phyloP scores from a whole-genome alignment of 2,113 vertebrate genomes.

The Aspiorhynchus laticeps region DNA sequence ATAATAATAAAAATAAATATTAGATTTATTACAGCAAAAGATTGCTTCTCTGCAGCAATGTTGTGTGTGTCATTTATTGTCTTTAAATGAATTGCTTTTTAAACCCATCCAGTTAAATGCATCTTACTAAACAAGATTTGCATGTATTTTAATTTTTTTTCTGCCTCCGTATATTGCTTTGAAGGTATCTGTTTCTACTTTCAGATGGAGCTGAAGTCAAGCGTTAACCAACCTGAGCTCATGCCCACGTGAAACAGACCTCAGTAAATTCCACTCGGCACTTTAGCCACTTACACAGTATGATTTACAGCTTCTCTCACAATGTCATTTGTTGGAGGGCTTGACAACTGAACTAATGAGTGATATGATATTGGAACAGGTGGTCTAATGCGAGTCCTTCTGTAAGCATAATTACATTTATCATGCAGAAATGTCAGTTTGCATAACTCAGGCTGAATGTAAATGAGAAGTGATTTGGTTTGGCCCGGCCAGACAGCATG shows the following conservation, averaged over 20 bases:
- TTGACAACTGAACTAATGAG: constrained; percentile 46
- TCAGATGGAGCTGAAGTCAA: not conserved
- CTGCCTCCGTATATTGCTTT: not conserved
- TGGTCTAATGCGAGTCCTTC: constrained; percentile 43
- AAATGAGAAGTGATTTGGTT: constrained; percentile 53
- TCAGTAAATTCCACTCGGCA: not conserved
- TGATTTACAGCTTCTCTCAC: constrained; percentile 31
- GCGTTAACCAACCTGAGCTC: not conserved
- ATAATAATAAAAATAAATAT: too few species aligned
- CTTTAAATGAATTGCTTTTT: not conserved
- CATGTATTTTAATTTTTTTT: not conserved
- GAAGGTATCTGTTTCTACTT: not conserved
- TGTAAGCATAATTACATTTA: constrained; percentile 69
- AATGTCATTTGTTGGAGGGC: constrained; percentile 1
- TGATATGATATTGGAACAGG: constrained; percentile 63
- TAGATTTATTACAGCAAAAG: not conserved
- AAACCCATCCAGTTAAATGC: not conserved
- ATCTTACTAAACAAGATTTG: not conserved
- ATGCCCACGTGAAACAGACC: not conserved
- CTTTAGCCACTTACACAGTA: not conserved
- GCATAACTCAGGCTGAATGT: constrained; percentile 58
- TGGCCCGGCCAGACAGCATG: constrained; percentile 36
- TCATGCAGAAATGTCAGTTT: constrained; percentile 62
- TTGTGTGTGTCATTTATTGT: not conserved
- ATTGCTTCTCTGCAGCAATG: not conserved